phyloP scores from a whole-genome alignment of 2,888 invertebrate genomes.

The Cremastinae sp. region DNA sequence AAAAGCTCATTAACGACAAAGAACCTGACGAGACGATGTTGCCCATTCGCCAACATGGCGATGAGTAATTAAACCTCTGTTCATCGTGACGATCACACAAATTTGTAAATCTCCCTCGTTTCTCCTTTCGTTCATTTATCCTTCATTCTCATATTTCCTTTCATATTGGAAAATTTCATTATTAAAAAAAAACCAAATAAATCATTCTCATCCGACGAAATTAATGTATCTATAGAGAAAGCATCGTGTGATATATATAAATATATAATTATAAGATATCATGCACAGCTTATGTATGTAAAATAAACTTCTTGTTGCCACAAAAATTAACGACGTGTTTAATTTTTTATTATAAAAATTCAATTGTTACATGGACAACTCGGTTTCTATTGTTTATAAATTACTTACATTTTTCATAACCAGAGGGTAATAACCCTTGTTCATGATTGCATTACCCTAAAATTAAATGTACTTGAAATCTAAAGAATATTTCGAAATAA shows the following conservation, averaged over 20 bases:
- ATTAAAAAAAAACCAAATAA: conserved; percentile 30
- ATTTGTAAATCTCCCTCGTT: conserved; percentile 30
- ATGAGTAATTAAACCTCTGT: conserved; percentile 25
- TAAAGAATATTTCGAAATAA: conserved; percentile 38
- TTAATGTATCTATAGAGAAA: conserved; percentile 47
- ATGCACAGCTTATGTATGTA: conserved; percentile 60
- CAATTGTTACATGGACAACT: conserved; percentile 26
- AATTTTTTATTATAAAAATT: conserved; percentile 46
- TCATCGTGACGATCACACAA: conserved; percentile 41
- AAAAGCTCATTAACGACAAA: conserved; percentile 46
- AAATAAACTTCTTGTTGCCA: conserved; percentile 61
- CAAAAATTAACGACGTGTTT: neutral
- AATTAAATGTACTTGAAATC: conserved; percentile 36
- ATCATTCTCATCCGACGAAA: conserved; percentile 34
- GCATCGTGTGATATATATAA: conserved; percentile 58
- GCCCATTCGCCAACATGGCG: conserved; percentile 28
- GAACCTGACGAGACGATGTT: conserved; percentile 50
- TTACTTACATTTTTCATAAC: conserved; percentile 26
- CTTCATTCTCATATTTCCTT: conserved; percentile 10
- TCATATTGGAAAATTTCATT: conserved; percentile 11
- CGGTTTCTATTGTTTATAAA: conserved; percentile 7
- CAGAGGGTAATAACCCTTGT: neutral
- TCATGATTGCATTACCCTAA: conserved; percentile 31
- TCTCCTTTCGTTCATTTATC: conserved; percentile 9
- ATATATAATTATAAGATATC: conserved; percentile 46